Evolutionary conservation across 2,888 invertebrate genomes (phyloP), one percentile per base, ranked within the genome.

Genomic region (Epistrophe grossulariae): DNA sequence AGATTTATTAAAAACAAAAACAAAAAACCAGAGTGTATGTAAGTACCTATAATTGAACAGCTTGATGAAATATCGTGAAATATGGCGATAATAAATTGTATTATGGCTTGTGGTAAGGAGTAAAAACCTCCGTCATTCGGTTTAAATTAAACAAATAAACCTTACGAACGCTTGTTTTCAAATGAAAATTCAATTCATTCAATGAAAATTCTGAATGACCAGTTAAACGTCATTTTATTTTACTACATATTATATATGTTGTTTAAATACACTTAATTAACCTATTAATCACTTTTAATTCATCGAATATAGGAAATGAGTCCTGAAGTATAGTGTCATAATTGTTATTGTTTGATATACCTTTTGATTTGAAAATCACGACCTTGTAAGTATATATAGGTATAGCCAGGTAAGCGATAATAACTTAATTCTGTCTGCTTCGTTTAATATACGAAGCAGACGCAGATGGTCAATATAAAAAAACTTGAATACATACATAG

Each of bases 261-360:
- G 6, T 52, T 24, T 24, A 3, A 45, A 48, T 52, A 8, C 24
- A 24, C 0, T 31, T n/a, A 24, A 19, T 8, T 8, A 15, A 17
- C 6, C 8, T 19, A 24, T 55, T 55, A 55, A 8, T 55, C 52
- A 55, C 28, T 55, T 52, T 28, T 2, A 55, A 55, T 55, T 55
- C 52, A 55, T 55, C 4, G 52, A 55, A 55, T 28, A 2, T 28
- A 2, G 24, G 24, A 24, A 24, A 24, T 24, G 24, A 24, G 4
- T 52, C 52, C 28, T 55, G 24, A n/a, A 24, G 24, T 55, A n/a
- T n/a, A n/a, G 28, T 55, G 28, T 55, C 52, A 28, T 55, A 15
- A 55, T 13, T 52, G 52, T 55, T 52, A 24, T 52, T 19, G 48
- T 45, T 6, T 15, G 5, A 48, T n/a, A 43, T 7, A n/a, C n/a